These are phyloP conservation scores for Strix occidentalis DNA, from an alignment of 2,797 vertebrate species.

Conservation along the genomic window DNA sequence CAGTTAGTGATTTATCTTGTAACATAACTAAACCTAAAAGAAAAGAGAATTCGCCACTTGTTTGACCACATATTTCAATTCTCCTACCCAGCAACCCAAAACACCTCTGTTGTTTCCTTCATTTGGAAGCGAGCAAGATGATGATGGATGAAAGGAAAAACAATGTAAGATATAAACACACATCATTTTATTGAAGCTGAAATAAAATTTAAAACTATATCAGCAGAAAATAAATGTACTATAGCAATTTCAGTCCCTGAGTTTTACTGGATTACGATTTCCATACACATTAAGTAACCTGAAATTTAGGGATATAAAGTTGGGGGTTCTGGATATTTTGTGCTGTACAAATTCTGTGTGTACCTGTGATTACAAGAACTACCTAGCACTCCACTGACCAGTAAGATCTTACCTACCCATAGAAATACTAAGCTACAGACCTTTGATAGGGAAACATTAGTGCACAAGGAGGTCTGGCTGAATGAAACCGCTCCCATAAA, in stretches of 20 bases:
- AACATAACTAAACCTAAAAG: background rate
- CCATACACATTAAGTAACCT: background rate
- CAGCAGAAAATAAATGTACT: background rate
- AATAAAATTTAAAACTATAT: background rate
- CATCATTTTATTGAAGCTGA: slow-evolving; percentile 9
- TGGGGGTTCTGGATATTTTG: background rate
- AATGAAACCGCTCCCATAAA: background rate
- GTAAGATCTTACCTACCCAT: background rate
- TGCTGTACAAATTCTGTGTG: background rate
- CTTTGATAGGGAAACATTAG: background rate
- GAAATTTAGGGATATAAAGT: background rate
- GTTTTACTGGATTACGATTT: background rate
- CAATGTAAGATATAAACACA: background rate
- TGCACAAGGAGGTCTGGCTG: background rate
- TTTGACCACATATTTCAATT: fast-evolving
- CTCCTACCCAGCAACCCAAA: background rate
- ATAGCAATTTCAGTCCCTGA: background rate
- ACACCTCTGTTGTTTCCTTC: background rate
- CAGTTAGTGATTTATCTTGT: background rate
- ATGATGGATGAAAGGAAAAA: background rate
- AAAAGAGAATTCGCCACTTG: background rate
- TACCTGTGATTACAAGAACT: background rate
- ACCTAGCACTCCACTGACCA: background rate
- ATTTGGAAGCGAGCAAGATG: background rate
- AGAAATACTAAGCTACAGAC: background rate